A percentile compares a stretch with the other conserved stretches of the same genome.
These are phyloP conservation scores for Tortricodes alternella DNA, from an alignment of 2,888 invertebrate species.

Conservation along the genomic window DNA sequence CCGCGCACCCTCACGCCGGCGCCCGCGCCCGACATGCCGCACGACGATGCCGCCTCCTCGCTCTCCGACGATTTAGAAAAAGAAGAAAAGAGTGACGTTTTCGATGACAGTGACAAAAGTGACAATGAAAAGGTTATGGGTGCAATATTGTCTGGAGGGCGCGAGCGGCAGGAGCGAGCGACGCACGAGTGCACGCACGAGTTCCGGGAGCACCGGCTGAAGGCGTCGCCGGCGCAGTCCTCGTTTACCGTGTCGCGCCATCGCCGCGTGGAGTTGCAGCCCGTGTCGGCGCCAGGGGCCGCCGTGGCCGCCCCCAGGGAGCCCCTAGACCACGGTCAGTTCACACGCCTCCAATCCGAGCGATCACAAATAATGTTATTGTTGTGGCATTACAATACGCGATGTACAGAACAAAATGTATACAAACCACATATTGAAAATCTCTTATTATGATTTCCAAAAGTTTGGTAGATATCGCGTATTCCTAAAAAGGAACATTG, in stretches of 20 bases:
- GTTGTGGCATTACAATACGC: too few species aligned
- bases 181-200: slow-evolving; percentile 71
- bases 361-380: too few species aligned
- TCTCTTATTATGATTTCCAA: too few species aligned
- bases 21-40: slow-evolving; percentile 58
- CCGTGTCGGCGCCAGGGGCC: slow-evolving; percentile 11
- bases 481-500: too few species aligned
- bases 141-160: slow-evolving; percentile 60
- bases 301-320: slow-evolving; percentile 32
- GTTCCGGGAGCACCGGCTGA: slow-evolving; percentile 72
- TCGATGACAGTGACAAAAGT: slow-evolving; percentile 68
- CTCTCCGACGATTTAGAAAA: slow-evolving; percentile 62
- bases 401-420: too few species aligned
- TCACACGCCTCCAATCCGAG: too few species aligned
- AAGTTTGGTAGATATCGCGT: too few species aligned
- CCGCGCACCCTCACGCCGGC: slow-evolving; percentile 58
- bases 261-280: slow-evolving; percentile 83
- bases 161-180: slow-evolving; percentile 52
- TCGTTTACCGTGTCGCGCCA: slow-evolving; percentile 84
- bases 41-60: slow-evolving; percentile 63
- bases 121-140: slow-evolving; percentile 77
- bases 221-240: slow-evolving; percentile 68
- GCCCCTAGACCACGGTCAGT: slow-evolving; percentile 63
- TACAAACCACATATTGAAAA: too few species aligned
- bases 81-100: slow-evolving; percentile 69